A percentile compares a stretch with the other conserved stretches of the same genome.
These are phyloP conservation scores for Penaeus monodon DNA, from an alignment of 2,888 invertebrate species.

Conservation along the genomic window DNA sequence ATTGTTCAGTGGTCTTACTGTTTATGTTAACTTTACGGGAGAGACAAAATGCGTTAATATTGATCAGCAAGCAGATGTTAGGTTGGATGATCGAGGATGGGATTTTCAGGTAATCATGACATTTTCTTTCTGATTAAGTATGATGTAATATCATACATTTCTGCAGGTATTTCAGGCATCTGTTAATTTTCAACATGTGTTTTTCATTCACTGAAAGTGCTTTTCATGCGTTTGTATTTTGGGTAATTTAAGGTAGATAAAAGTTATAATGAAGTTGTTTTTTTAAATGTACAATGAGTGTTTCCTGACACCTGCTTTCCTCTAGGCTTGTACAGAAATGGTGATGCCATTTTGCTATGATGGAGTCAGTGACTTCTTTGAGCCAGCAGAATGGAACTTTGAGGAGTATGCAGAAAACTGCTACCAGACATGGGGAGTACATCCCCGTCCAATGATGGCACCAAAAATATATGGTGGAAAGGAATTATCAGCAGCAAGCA, in stretches of 20 bases:
- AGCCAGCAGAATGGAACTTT: constrained; percentile 81
- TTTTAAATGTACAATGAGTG: too few relatives aligned
- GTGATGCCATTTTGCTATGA: constrained; percentile 92
- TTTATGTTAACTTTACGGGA: constrained; percentile 88
- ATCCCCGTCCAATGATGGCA: constrained; percentile 78
- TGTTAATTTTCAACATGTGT: too few relatives aligned
- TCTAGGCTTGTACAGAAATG: constrained; percentile 93
- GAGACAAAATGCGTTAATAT: constrained; percentile 79
- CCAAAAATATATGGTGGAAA: constrained; percentile 85
- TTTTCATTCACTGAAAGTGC: too few relatives aligned
- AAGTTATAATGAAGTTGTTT: too few relatives aligned
- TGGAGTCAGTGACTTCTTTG: constrained; percentile 86
- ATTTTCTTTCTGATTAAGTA: neutral
- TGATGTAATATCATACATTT: neutral
- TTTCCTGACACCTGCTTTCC: neutral
- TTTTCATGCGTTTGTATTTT: too few relatives aligned
- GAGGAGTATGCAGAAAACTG: constrained; percentile 79
- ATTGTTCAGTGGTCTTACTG: constrained; percentile 78
- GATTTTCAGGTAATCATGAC: constrained; percentile 79
- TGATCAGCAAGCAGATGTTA: constrained; percentile 73
- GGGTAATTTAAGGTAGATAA: too few relatives aligned
- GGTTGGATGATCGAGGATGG: constrained; percentile 82
- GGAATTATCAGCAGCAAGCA: constrained; percentile 76
- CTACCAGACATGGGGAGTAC: constrained; percentile 78
- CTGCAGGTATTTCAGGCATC: neutral